These are phyloP conservation scores for Hetaerina titia DNA, from an alignment of 2,888 invertebrate genomes.

Conservation along the genomic window DNA sequence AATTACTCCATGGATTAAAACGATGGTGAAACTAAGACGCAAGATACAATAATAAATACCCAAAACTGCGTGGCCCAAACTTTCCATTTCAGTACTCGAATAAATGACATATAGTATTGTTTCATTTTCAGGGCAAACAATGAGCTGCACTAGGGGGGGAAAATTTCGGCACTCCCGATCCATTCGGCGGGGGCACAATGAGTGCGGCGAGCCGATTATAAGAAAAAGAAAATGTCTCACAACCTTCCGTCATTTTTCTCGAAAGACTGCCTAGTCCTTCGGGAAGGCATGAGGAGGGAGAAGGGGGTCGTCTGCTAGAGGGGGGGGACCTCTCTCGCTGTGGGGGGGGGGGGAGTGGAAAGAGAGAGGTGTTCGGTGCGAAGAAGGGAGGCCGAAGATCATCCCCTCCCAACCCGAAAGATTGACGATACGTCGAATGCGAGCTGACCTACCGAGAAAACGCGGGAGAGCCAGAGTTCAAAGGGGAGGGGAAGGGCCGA, in stretches of 20 bases:
- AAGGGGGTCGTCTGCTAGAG: background rate
- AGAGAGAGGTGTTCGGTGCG: background rate
- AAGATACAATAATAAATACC: too few relatives aligned
- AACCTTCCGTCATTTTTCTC: background rate
- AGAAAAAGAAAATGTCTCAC: background rate
- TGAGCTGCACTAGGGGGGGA: too few relatives aligned
- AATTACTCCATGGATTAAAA: too few relatives aligned
- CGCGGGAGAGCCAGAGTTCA: background rate
- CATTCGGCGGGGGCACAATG: too few relatives aligned
- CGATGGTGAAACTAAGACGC: too few relatives aligned
- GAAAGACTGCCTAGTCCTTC: background rate
- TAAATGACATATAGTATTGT: too few relatives aligned
- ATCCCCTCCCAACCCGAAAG: background rate
- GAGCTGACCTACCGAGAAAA: constrained; percentile 42
- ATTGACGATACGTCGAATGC: background rate
- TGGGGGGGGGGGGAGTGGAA: background rate
- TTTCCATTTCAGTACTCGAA: too few relatives aligned
- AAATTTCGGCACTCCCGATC: too few relatives aligned
- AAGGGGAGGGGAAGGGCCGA: background rate
- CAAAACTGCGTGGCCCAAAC: too few relatives aligned
- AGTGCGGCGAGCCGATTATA: too few relatives aligned
- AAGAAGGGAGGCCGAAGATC: background rate
- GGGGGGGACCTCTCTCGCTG: background rate
- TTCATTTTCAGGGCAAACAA: too few relatives aligned
- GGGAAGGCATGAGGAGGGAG: background rate